Evolutionary conservation across 2,888 invertebrate genomes (phyloP).

Genomic region (Muscina levida): DNA sequence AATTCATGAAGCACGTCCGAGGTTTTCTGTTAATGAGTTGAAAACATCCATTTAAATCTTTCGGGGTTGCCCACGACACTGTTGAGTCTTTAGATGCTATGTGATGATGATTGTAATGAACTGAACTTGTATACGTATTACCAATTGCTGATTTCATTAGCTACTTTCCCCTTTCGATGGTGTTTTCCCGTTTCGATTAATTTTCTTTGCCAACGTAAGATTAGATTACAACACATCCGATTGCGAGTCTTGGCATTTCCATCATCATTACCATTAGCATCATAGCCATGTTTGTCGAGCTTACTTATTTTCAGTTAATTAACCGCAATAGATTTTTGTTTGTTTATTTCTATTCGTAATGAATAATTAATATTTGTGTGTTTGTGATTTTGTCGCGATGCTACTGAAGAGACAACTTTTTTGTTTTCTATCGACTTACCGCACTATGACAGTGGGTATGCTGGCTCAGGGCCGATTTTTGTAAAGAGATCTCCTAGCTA

Average conservation of each 20-base stretch:
- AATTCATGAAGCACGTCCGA: conserved; percentile 43
- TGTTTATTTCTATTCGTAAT: conserved; percentile 59
- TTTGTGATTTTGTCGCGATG: conserved; percentile 5
- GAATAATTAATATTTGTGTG: conserved; percentile 65
- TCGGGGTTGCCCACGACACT: too few relatives aligned
- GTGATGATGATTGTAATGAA: too few relatives aligned
- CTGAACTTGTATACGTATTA: conserved; percentile 23
- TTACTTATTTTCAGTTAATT: conserved; percentile 62
- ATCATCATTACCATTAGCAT: conserved; percentile 8
- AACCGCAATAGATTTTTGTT: conserved; percentile 58
- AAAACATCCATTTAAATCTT: conserved; percentile 52
- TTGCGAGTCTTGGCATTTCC: conserved; percentile 27
- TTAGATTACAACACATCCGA: conserved; percentile 60
- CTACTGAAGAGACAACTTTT: too few relatives aligned
- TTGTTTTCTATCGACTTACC: conserved; percentile 31
- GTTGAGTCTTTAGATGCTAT: too few relatives aligned
- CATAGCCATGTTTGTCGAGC: conserved; percentile 51
- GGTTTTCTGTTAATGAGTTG: conserved; percentile 61
- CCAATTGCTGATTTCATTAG: conserved; percentile 28
- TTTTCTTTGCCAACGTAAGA: conserved; percentile 52
- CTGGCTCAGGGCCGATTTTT: too few relatives aligned
- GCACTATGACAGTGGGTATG: too few relatives aligned
- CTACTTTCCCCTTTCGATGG: conserved; percentile 1
- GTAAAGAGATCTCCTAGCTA: too few relatives aligned
- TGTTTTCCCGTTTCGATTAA: conserved; percentile 52